Conservation (phyloP, 2,797 vertebrate species). For the Myripristis murdjan region DNA sequence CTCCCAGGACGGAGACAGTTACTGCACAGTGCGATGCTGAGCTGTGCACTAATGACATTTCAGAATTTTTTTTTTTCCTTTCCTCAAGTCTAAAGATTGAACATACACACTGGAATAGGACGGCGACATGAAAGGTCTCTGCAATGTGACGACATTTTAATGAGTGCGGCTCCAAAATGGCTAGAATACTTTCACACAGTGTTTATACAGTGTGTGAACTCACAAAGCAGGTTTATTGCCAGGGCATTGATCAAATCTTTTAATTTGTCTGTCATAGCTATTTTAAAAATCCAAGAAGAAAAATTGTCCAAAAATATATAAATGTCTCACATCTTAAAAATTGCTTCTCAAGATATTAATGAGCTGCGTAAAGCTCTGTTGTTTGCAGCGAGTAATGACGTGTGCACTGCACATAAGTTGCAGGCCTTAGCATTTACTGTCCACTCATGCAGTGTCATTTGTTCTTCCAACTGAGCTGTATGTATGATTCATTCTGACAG, state of each 20-base stretch:
- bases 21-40: slow-evolving; percentile 76
- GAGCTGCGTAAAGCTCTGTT: slow-evolving; percentile 43
- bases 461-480: slow-evolving; percentile 35
- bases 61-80: slow-evolving; percentile 71
- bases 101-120: slow-evolving; percentile 43
- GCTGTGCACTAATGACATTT: slow-evolving; percentile 82
- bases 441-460: slow-evolving; percentile 17
- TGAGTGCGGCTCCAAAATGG: slow-evolving; percentile 33
- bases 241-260: not conserved
- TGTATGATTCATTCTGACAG: slow-evolving; percentile 42
- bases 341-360: slow-evolving; percentile 22
- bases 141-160: slow-evolving; percentile 26
- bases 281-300: slow-evolving; percentile 11
- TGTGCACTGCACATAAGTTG: slow-evolving; percentile 48
- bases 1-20: slow-evolving; percentile 79
- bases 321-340: slow-evolving; percentile 13
- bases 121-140: slow-evolving; percentile 39
- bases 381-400: slow-evolving; percentile 54
- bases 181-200: not conserved
- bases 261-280: not conserved
- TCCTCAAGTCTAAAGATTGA: slow-evolving; percentile 59
- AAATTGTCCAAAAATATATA: slow-evolving; percentile 12
- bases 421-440: slow-evolving; percentile 16
- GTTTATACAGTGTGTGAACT: slow-evolving; percentile 1
- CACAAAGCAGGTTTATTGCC: not conserved